phyloP scores from a whole-genome alignment of 2,797 vertebrate genomes.

The Sarcophilus harrisii region DNA sequence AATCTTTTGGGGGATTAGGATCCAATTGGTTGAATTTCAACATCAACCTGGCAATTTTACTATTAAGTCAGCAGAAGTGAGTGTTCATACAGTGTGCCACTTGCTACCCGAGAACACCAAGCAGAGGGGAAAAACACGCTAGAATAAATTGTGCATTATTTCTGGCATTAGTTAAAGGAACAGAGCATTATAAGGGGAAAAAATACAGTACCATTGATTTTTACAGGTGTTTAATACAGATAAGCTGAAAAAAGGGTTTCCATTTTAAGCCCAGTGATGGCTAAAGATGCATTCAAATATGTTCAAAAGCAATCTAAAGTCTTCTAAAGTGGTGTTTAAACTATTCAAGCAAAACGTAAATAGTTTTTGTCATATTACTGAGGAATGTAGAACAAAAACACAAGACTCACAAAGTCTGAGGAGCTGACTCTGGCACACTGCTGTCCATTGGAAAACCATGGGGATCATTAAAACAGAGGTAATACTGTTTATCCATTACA shows the following conservation, averaged over 20 bases:
- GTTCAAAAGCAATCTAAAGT: conserved; percentile 87
- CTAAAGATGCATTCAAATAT: conserved; percentile 87
- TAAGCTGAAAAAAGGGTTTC: conserved; percentile 87
- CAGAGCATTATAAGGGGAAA: conserved; percentile 83
- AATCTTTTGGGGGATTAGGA: conserved; percentile 72
- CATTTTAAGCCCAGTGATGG: conserved; percentile 86
- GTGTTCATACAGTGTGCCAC: conserved; percentile 68
- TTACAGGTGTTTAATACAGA: conserved; percentile 90
- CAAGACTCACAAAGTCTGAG: conserved; percentile 73
- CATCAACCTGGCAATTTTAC: conserved; percentile 70
- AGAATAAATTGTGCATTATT: conserved; percentile 82
- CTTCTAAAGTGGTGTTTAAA: conserved; percentile 86
- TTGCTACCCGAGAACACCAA: conserved; percentile 72
- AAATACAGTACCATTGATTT: conserved; percentile 87
- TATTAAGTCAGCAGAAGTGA: conserved; percentile 79
- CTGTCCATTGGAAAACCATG: conserved; percentile 79
- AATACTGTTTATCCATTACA: conserved; percentile 70
- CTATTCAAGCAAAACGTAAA: conserved; percentile 87
- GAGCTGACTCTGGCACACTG: conserved; percentile 77
- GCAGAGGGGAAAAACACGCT: conserved; percentile 72
- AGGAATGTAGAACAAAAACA: conserved; percentile 82
- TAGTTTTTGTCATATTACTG: conserved; percentile 85
- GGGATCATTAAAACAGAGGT: conserved; percentile 81
- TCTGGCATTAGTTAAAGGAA: conserved; percentile 85
- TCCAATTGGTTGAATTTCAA: conserved; percentile 66